Conservation (phyloP, 2,888 invertebrate species). For the Eueremaeus valkanovi region DNA sequence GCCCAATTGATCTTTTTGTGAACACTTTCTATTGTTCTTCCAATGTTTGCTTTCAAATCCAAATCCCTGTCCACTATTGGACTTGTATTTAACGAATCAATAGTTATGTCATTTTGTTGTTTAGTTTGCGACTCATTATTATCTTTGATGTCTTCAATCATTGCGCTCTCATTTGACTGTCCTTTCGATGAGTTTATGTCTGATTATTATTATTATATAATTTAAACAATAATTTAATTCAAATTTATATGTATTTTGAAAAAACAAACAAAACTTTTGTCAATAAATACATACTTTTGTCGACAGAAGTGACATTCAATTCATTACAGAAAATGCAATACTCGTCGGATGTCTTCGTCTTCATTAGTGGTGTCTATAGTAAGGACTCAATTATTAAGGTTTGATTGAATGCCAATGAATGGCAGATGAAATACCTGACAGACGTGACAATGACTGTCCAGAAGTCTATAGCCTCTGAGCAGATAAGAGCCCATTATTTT, state of each 20-base stretch:
- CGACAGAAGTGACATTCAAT: neutral
- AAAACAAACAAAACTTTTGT: too few relatives aligned
- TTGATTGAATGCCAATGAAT: neutral
- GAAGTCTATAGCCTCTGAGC: slow-evolving; percentile 38
- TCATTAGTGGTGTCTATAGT: slow-evolving; percentile 39
- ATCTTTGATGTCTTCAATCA: slow-evolving; percentile 10
- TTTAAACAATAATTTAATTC: neutral
- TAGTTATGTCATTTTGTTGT: neutral
- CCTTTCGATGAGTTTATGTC: neutral
- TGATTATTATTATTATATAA: neutral
- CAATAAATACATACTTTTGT: slow-evolving; percentile 8
- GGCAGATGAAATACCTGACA: slow-evolving; percentile 29
- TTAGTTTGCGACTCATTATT: neutral
- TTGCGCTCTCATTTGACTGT: neutral
- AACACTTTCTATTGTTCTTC: neutral
- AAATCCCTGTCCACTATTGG: neutral
- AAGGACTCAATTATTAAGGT: neutral
- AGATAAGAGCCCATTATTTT: slow-evolving; percentile 38
- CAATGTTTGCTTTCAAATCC: neutral
- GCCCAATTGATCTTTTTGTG: slow-evolving; percentile 16
- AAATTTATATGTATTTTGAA: too few relatives aligned
- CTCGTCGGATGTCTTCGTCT: neutral
- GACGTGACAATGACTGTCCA: slow-evolving; percentile 27
- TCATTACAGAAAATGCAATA: slow-evolving; percentile 36
- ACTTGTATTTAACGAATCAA: neutral